Conservation (phyloP, 2,113 vertebrate species). For the Bombycilla garrulus region DNA sequence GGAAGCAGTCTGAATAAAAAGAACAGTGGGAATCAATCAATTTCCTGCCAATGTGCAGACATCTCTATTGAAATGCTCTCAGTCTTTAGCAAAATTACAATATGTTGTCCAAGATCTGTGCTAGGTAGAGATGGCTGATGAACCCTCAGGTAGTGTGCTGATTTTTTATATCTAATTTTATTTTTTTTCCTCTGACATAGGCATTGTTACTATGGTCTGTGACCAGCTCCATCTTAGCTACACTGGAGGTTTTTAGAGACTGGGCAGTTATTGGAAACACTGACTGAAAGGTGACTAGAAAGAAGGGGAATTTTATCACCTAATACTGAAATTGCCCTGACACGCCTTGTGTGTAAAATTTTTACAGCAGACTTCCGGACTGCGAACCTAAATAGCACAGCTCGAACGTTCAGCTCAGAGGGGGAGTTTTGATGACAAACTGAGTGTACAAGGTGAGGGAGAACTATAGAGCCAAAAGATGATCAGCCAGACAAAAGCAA, state of each 20-base stretch:
- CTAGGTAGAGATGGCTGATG: not conserved
- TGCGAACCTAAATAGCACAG: not conserved
- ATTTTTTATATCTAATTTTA: not conserved
- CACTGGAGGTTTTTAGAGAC: not conserved
- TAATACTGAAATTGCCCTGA: constrained; percentile 23
- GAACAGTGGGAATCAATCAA: not conserved
- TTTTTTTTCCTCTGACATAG: not conserved
- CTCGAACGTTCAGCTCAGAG: not conserved
- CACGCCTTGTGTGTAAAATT: not conserved
- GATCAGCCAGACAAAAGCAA: not conserved
- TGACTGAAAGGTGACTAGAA: not conserved
- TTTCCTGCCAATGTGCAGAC: not conserved
- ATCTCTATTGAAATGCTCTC: not conserved
- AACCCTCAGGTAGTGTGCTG: not conserved
- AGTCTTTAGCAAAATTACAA: not conserved
- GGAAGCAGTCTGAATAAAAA: not conserved
- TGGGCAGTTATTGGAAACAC: not conserved
- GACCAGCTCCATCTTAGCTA: not conserved
- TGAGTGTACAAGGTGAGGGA: not conserved
- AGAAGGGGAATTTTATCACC: not conserved
- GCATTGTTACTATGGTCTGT: not conserved
- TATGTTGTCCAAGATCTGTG: not conserved
- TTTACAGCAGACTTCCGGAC: not conserved
- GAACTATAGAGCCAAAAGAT: not conserved
- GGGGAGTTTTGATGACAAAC: not conserved